Base-by-base conservation (phyloP, 2,113 vertebrate species). In the Varanus salvator region DNA sequence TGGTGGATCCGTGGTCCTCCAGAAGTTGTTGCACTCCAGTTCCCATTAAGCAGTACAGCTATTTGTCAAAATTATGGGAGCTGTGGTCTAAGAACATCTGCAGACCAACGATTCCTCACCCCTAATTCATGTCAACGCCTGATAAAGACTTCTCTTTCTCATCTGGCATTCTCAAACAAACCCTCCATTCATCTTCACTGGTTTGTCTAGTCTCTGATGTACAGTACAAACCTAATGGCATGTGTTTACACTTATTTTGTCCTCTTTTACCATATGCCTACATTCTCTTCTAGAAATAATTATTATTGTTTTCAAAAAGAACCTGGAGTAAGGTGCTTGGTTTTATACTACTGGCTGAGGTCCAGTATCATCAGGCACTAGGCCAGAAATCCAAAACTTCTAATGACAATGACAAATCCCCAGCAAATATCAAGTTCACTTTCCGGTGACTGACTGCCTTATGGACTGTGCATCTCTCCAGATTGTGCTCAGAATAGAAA, bases 361-460 rank as follows among this genome's bases (percentile, higher is more conserved):
- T 64, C 86, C 60, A 69, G 48, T 54, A 89, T 38, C 38, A 78
- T 54, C 83, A 85, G 82, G 86, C 86, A 52, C 27, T 19, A 68
- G 44, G 48, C 60, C 74, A 78, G 83, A 68, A 38, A 86, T 57
- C 9, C 1, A 29, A 72, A 44, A 80, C 87, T 87, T 88, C 60
- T 6, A 1, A 31, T 81, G 29, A 72, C 80, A 88, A 31, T 38
- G 84, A 76, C 69, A 82, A 85, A 77, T 78, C 71, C 75, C 72
- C n/a, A 50, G 66, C 3, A 50, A 71, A 69, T 81, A 86, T 86
- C 69, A 86, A 48, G 77, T 77, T 80, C 87, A 54, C 83, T 84
- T 90, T 85, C 77, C 78, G 23, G 38, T 44, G 60, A 88, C 77
- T 82, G 86, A 38, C 75, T 80, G 76, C 88, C 76, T 92, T 87